Evolutionary conservation across 2,888 invertebrate genomes (phyloP).

Genomic region (Leptodirus hochenwartii): DNA sequence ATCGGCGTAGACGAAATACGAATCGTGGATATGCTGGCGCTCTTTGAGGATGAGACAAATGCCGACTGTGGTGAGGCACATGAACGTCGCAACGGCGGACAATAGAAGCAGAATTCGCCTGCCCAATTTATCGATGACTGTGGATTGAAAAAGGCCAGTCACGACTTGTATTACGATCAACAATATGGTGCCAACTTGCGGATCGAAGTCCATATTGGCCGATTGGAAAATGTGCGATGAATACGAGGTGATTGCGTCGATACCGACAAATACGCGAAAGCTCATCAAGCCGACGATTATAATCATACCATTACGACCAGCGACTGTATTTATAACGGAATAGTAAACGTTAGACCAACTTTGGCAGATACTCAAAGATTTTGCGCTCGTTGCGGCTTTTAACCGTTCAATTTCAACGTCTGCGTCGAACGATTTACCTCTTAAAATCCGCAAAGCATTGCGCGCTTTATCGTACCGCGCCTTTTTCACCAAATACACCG

Average conservation of each 20-base stretch:
- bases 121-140: conserved; percentile 61
- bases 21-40: conserved; percentile 18
- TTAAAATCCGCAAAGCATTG: conserved; percentile 43
- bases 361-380: too few species aligned
- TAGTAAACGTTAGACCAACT: too few species aligned
- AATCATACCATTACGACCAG: conserved; percentile 34
- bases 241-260: conserved; percentile 41
- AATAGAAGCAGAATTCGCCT: conserved; percentile 50
- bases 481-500: conserved; percentile 45
- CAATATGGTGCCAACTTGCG: conserved; percentile 33
- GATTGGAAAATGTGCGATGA: conserved; percentile 34
- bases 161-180: conserved; percentile 50
- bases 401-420: conserved; percentile 41
- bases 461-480: conserved; percentile 42
- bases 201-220: conserved; percentile 27
- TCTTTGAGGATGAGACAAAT: conserved; percentile 35
- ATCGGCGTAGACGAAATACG: conserved; percentile 29
- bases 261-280: conserved; percentile 43
- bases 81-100: conserved; percentile 46
- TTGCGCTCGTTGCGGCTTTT: conserved; percentile 25
- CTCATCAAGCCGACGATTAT: conserved; percentile 44
- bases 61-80: conserved; percentile 46
- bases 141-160: conserved; percentile 48
- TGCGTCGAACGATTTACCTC: conserved; percentile 47
- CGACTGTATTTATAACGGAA: conserved; percentile 40